Conservation (phyloP, 1,140 invertebrate species). For the Brachionus rubens region DNA sequence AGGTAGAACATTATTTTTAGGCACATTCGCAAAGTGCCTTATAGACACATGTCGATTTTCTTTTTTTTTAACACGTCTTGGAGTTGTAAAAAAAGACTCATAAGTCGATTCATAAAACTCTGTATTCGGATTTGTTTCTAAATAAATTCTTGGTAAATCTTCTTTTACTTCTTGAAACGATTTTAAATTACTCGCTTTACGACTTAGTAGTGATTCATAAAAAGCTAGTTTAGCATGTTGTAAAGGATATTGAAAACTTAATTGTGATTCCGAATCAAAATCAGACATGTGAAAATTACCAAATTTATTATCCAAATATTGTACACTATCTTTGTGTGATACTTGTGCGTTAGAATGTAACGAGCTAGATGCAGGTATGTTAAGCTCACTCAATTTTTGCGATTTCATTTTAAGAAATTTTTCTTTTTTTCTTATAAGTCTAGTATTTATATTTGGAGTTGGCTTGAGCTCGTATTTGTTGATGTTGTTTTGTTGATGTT, state of each 20-base stretch:
- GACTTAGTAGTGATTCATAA: constrained; percentile 7
- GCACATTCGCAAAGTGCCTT: constrained; percentile 4
- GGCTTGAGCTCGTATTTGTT: neutral
- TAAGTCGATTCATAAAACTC: neutral
- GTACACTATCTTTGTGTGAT: neutral
- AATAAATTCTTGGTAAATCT: neutral
- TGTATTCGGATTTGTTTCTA: neutral
- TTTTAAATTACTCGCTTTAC: neutral
- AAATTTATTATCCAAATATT: constrained; percentile 6
- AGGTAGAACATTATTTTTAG: constrained; percentile 8
- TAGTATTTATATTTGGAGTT: neutral
- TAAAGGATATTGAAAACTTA: neutral
- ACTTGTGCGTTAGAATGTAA: neutral
- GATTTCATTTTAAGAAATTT: constrained; percentile 33
- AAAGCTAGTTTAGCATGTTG: constrained; percentile 8
- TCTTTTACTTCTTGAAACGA: neutral
- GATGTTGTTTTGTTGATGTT: neutral
- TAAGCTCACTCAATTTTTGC: constrained; percentile 1
- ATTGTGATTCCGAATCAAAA: neutral
- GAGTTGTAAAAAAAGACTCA: constrained; percentile 1
- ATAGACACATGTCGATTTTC: neutral
- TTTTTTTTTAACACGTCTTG: neutral
- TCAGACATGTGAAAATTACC: neutral
- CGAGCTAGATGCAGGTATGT: neutral
- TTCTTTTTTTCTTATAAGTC: neutral